Conservation (phyloP, 2,113 vertebrate genomes). For the Reinhardtius hippoglossoides region DNA sequence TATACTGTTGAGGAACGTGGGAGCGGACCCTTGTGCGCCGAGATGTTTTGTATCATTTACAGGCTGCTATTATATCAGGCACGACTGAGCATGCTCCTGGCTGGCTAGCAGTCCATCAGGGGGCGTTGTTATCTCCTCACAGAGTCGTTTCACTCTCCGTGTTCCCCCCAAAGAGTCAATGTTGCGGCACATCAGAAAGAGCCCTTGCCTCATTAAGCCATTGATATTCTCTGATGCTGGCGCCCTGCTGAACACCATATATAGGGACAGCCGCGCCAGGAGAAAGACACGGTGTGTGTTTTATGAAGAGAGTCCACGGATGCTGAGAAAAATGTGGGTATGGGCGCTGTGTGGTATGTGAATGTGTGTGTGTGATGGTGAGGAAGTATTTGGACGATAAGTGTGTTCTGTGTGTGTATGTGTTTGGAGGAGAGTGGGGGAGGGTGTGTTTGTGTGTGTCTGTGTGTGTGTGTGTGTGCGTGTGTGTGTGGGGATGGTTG, state of each 20-base stretch:
- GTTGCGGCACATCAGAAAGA: conserved; percentile 81
- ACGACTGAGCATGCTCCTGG: conserved; percentile 75
- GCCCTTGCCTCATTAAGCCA: conserved; percentile 82
- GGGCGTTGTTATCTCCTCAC: conserved; percentile 80
- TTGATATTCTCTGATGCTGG: conserved; percentile 80
- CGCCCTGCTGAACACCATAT: conserved; percentile 76
- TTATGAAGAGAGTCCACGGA: conserved; percentile 70
- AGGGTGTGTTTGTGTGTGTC: conserved; percentile 18
- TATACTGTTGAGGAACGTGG: background rate
- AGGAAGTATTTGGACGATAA: conserved; percentile 37
- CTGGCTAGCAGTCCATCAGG: conserved; percentile 73
- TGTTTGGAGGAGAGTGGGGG: no score
- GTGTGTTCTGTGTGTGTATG: conserved; percentile 19
- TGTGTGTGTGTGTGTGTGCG: background rate
- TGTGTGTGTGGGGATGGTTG: conserved; percentile 14
- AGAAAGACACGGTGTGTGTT: conserved; percentile 75
- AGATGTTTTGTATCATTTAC: conserved; percentile 59
- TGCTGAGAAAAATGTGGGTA: conserved; percentile 64
- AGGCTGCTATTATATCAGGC: conserved; percentile 64
- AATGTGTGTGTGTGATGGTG: conserved; percentile 21
- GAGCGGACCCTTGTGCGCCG: conserved; percentile 12
- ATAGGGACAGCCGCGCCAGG: conserved; percentile 68
- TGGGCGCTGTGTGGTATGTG: conserved; percentile 39
- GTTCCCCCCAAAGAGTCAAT: conserved; percentile 81
- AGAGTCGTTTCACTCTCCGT: conserved; percentile 72